These are phyloP conservation scores for Sylvia atricapilla DNA, from an alignment of 2,113 vertebrate genomes.

Conservation along the genomic window DNA sequence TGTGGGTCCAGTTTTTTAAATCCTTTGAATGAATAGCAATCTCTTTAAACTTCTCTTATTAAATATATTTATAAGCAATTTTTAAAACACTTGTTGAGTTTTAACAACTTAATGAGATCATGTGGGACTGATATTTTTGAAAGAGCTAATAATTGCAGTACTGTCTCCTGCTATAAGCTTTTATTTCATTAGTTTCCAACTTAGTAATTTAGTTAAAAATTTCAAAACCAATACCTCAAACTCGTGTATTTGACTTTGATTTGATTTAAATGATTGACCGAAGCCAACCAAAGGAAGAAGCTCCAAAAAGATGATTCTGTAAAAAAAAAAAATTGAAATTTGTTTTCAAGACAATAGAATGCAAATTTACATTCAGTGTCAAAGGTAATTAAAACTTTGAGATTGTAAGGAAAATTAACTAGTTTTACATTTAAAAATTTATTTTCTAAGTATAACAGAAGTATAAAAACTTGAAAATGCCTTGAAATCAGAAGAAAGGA, in stretches of 20 bases:
- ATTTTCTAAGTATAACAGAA: neutral
- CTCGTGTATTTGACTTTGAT: neutral
- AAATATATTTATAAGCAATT: neutral
- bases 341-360: neutral
- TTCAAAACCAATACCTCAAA: neutral
- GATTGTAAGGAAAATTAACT: neutral
- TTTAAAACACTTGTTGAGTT: neutral
- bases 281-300: neutral
- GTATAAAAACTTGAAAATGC: neutral
- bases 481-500: neutral
- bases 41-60: neutral
- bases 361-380: neutral
- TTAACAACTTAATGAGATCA: neutral
- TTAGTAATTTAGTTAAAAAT: neutral
- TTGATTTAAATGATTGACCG: neutral
- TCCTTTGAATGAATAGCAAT: neutral
- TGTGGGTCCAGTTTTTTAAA: neutral
- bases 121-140: neutral
- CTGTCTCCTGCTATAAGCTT: neutral
- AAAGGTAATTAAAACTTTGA: neutral
- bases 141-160: neutral
- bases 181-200: neutral
- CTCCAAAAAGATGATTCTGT: neutral
- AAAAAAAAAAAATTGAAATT: neutral
- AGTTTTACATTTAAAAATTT: neutral